Conservation (phyloP, 2,888 invertebrate genomes). For the Ischnus inquisitorius region DNA sequence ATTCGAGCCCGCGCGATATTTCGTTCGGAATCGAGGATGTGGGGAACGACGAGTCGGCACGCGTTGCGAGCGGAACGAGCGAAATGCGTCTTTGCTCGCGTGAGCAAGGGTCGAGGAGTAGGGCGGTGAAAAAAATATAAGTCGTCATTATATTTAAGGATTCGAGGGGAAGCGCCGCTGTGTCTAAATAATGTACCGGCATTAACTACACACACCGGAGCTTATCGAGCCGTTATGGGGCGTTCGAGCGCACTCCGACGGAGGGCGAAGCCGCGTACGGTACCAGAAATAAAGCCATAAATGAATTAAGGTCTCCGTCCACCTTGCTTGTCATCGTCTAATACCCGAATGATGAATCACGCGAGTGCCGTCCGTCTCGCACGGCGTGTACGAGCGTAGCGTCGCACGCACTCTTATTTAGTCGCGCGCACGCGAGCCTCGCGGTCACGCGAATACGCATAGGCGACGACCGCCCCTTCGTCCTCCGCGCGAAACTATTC, state of each 20-base stretch:
- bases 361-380: background rate
- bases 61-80: no score
- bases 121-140: no score
- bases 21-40: no score
- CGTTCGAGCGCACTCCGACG: background rate
- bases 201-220: background rate
- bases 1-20: no score
- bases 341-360: conserved; percentile 1
- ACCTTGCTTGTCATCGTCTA: background rate
- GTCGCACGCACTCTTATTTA: conserved; percentile 19
- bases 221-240: background rate
- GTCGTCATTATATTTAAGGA: no score
- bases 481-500: background rate
- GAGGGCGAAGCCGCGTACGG: background rate
- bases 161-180: background rate
- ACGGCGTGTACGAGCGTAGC: background rate
- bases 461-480: background rate
- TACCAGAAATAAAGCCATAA: conserved; percentile 12
- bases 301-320: conserved; percentile 4
- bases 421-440: background rate
- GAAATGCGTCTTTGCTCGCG: no score
- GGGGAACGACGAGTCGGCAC: no score
- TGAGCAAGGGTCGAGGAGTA: no score
- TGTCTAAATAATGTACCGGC: background rate
- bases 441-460: conserved; percentile 11